A percentile compares a stretch with the other conserved stretches of the same genome.
These are phyloP conservation scores for Excalfactoria chinensis DNA, from an alignment of 2,113 vertebrate genomes.

Conservation along the genomic window DNA sequence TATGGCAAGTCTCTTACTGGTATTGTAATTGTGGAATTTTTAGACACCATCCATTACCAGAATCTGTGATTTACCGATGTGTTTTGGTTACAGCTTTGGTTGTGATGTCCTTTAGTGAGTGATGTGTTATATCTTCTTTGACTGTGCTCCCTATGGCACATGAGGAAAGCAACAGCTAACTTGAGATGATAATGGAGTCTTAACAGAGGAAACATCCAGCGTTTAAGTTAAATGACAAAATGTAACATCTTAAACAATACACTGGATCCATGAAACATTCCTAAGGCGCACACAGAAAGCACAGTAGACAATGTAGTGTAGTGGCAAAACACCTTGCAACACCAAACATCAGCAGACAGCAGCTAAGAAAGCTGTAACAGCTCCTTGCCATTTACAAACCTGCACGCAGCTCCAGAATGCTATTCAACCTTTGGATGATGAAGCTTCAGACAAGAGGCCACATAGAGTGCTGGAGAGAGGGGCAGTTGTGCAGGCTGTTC, in stretches of 20 bases:
- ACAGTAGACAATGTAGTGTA: neutral
- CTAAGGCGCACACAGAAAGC: neutral
- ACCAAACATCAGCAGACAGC: neutral
- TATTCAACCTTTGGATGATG: neutral
- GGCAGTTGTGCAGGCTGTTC: neutral
- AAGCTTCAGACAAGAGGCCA: neutral
- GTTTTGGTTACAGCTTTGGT: neutral
- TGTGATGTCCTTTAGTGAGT: neutral
- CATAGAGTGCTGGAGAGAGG: neutral
- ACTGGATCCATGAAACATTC: neutral
- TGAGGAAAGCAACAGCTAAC: neutral
- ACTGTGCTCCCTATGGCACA: neutral
- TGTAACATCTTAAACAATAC: neutral
- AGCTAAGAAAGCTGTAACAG: neutral
- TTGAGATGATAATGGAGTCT: neutral
- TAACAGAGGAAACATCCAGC: neutral
- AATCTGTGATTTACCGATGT: neutral
- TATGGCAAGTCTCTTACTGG: neutral
- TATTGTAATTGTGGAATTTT: neutral
- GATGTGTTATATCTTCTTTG: neutral
- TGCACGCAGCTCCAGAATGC: neutral
- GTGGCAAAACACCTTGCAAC: neutral
- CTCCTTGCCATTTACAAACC: neutral
- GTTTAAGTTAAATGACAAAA: neutral
- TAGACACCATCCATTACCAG: neutral